These are phyloP conservation scores for Channallabes apus DNA, from an alignment of 2,797 vertebrate genomes.

Conservation along the genomic window DNA sequence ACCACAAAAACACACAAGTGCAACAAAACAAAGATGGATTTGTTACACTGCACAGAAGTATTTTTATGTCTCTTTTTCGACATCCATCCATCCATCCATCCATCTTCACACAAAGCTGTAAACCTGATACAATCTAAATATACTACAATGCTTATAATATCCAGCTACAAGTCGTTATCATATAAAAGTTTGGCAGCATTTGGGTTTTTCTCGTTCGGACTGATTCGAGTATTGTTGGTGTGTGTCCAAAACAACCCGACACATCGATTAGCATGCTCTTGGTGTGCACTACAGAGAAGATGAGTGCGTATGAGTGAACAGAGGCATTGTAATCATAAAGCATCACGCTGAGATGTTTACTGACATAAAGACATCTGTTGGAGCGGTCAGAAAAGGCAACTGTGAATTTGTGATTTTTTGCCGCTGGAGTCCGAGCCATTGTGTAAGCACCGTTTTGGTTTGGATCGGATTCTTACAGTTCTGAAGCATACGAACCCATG, in stretches of 20 bases:
- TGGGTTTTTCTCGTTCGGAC: slow-evolving; percentile 12
- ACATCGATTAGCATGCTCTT: slow-evolving; percentile 48
- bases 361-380: slow-evolving; percentile 22
- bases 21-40: background rate
- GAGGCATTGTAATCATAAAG: slow-evolving; percentile 51
- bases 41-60: background rate
- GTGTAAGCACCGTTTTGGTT: background rate
- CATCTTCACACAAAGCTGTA: background rate
- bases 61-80: background rate
- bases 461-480: background rate
- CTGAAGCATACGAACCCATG: background rate
- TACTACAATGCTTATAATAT: background rate
- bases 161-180: background rate
- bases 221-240: slow-evolving; percentile 40
- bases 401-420: background rate
- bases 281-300: slow-evolving; percentile 47
- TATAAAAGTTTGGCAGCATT: slow-evolving; percentile 23
- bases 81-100: background rate
- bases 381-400: background rate
- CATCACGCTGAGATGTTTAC: slow-evolving; percentile 24
- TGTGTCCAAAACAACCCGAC: slow-evolving; percentile 53
- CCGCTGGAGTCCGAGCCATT: background rate
- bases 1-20: slow-evolving; percentile 22
- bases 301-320: slow-evolving; percentile 49
- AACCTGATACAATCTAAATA: background rate